phyloP scores from a whole-genome alignment of 2,113 vertebrate species.

The Cairina moschata region DNA sequence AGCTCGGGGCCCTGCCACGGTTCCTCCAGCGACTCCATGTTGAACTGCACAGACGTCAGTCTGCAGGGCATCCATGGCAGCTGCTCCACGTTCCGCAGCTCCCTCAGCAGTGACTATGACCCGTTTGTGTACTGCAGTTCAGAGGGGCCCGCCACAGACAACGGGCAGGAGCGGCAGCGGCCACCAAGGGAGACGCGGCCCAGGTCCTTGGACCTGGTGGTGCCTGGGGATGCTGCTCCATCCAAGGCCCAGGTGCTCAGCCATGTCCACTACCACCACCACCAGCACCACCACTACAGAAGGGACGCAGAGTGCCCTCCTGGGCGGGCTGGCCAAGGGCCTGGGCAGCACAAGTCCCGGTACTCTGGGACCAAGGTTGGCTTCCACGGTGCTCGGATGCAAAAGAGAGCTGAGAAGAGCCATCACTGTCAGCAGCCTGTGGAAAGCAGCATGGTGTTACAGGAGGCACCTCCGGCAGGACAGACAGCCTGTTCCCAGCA shows the following conservation, averaged over 20 bases:
- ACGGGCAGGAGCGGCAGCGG: slow-evolving; percentile 47
- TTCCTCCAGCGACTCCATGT: slow-evolving; percentile 95
- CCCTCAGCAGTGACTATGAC: slow-evolving; percentile 95
- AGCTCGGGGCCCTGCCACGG: slow-evolving; percentile 96
- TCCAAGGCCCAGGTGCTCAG: slow-evolving; percentile 85
- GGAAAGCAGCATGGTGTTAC: slow-evolving; percentile 38
- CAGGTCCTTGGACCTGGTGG: slow-evolving; percentile 86
- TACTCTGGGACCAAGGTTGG: slow-evolving; percentile 35
- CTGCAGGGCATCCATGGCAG: slow-evolving; percentile 95
- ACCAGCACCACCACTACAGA: slow-evolving; percentile 94
- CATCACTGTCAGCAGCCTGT: slow-evolving; percentile 56
- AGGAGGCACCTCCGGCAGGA: slow-evolving; percentile 61
- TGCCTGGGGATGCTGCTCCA: slow-evolving; percentile 63
- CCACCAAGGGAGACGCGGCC: slow-evolving; percentile 73
- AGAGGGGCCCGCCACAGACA: not conserved
- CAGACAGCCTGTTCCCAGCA: not conserved
- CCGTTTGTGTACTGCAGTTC: slow-evolving; percentile 88
- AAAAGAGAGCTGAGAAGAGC: slow-evolving; percentile 65
- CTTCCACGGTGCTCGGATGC: slow-evolving; percentile 7
- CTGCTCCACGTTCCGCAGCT: slow-evolving; percentile 96
- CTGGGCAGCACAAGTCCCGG: slow-evolving; percentile 1
- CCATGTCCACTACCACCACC: slow-evolving; percentile 93
- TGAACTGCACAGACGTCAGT: slow-evolving; percentile 95
- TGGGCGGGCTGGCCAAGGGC: slow-evolving; percentile 12
- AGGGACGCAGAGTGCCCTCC: slow-evolving; percentile 55